A percentile compares a stretch with the other conserved stretches of the same genome.
phyloP scores from a whole-genome alignment of 1,140 invertebrate genomes.

The Aphelinus atriplicis region DNA sequence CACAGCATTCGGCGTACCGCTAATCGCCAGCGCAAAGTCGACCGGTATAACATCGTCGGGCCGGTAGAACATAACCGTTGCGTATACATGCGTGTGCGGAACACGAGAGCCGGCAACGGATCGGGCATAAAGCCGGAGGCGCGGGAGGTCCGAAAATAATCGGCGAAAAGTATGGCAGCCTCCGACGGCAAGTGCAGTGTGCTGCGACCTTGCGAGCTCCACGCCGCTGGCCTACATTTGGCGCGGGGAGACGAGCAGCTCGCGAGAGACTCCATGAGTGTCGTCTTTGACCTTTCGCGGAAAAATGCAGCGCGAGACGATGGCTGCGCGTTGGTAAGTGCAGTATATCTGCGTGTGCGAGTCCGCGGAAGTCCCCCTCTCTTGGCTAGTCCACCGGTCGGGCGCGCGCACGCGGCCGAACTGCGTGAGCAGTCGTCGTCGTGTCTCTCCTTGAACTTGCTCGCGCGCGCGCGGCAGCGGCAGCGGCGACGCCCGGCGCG shows the following conservation, averaged over 20 bases:
- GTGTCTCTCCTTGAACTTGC: too few species aligned
- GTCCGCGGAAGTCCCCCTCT: too few species aligned
- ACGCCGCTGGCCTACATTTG: slow-evolving; percentile 18
- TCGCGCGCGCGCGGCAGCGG: too few species aligned
- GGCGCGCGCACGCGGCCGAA: too few species aligned
- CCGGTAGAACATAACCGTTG: neutral
- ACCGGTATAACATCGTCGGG: neutral
- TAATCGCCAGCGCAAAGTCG: too few species aligned
- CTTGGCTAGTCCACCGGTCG: too few species aligned
- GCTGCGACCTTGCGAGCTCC: slow-evolving; percentile 3
- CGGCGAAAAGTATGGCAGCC: neutral
- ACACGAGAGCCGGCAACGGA: neutral
- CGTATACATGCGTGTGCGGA: neutral
- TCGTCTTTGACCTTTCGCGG: neutral
- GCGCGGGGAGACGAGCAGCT: neutral
- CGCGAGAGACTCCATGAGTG: neutral
- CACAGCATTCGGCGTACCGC: too few species aligned
- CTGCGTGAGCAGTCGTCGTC: too few species aligned
- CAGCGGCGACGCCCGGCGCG: too few species aligned
- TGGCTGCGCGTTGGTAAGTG: too few species aligned
- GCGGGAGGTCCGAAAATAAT: neutral
- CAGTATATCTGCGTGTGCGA: too few species aligned
- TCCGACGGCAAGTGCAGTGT: neutral
- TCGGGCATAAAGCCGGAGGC: neutral
- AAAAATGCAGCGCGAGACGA: too few species aligned